Base-by-base conservation (phyloP, 2,888 invertebrate genomes). In the Formica aserva region DNA sequence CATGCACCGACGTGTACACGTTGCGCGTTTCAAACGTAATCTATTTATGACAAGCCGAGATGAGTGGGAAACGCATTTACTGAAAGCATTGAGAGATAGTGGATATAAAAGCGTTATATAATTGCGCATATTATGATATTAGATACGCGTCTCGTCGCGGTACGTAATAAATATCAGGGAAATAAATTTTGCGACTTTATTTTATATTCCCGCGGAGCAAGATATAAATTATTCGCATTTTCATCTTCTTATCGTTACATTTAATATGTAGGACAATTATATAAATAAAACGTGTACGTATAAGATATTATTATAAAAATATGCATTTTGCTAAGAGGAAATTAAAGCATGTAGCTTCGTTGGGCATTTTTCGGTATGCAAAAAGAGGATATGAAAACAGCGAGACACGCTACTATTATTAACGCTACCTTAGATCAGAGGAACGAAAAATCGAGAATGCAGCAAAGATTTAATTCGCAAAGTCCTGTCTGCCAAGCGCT, bases 1-100 rank as follows among this genome's bases (percentile, higher is more conserved):
- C 32, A 80, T 66, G 55, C 38, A 32, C 72, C 48, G 41, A 69
- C 75, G 67, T 82, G 83, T 48, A 48, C 5, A 15, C 5, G 5
- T 48, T 32, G 26, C 45, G 72, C 22, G 32, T 80, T 48, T 80
- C 78, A 74, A 18, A 45, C 74, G 74, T 72, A 80, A 72, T 74
- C 22, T 57, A 60, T 80, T 80, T 80, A 60, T 80, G 74, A 80
- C 75, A 32, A 32, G 6, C 18, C 11, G 26, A 41, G 74, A 72
- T 60, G 72, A 62, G 38, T 71, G 32, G 32, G 32, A 60, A 72
- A 80, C 18, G 60, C 75, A 32, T 45, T 60, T 80, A 62, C 32
- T 26, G 35, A 55, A 38, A 38, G 52, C 55, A 55, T 11, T 35
- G 57, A 35, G 45, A 13, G 45, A 13, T 45, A 60, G 13, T 35